Evolutionary conservation across 2,113 vertebrate species (phyloP), one percentile per base, ranked within the genome.

Genomic region (Mixornis gularis): DNA sequence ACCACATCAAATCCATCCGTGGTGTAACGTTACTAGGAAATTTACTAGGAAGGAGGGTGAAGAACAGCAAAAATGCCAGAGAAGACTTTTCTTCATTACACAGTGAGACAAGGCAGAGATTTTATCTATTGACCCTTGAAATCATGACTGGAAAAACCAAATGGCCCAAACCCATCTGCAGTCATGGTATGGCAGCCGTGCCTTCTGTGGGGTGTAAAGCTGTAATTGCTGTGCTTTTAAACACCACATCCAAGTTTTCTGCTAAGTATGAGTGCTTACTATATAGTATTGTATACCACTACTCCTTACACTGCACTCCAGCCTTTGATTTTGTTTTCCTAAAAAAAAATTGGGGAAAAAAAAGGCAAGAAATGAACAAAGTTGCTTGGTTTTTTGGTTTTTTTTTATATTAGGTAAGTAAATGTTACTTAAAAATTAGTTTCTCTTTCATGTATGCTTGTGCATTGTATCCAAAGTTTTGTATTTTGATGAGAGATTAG

Each of bases 101-200:
- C 7, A 80, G 12, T 48, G 22, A 70, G 17, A 25, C 34, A 62
- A 59, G 6, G 30, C 22, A 86, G 55, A 79, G 24, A 10, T 80
- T 92, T 86, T 55, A 68, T 46, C 3, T 21, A 38, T 27, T 8
- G 19, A 10, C 12, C 63, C 27, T 78, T 88, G 59, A 90, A 86
- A 59, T 15, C 0, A 0, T 30, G 51, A 17, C 18, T 12, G 10
- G 17, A 34, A 59, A 89, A 60, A 58, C 13, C 24, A 77, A 68
- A 62, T 22, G 30, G 10, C 34, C 5, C 32, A 79, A 40, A 26
- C 4, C 4, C 38, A 49, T 9, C 38, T 8, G 3, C 16, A 70
- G 17, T 15, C 58, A 44, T 17, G n/a, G 32, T 38, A 63, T 4
- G 7, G 7, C 38, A 55, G 8, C 38, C 2, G 0, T 4, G 0